Evolutionary conservation across 2,797 vertebrate species (phyloP).

Genomic region (Acipenser oxyrinchus): DNA sequence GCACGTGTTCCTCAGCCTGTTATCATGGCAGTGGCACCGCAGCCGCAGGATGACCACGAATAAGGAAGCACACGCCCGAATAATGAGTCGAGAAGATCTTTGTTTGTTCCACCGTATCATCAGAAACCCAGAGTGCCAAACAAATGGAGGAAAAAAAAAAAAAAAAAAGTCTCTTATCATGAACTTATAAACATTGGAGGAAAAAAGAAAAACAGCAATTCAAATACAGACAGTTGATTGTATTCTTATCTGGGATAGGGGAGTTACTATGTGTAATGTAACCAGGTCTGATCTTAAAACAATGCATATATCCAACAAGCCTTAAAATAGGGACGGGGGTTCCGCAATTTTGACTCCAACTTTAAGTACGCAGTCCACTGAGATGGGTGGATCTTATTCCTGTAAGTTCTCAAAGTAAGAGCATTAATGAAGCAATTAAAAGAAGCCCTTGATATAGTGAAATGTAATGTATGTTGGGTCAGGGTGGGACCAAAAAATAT

Average conservation of each 20-base stretch:
- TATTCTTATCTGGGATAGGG: conserved; percentile 8
- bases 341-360: conserved; percentile 23
- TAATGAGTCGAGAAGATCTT: conserved; percentile 48
- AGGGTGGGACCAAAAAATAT: conserved; percentile 38
- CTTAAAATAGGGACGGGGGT: conserved; percentile 12
- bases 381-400: conserved; percentile 7
- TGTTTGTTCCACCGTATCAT: conserved; percentile 35
- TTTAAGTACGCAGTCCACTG: conserved; percentile 21
- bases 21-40: conserved; percentile 58
- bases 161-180: conserved; percentile 1
- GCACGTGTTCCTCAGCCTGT: conserved; percentile 58
- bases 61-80: conserved; percentile 17
- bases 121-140: conserved; percentile 46
- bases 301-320: conserved; percentile 15
- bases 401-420: conserved; percentile 18
- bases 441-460: conserved; percentile 34
- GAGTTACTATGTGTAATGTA: conserved; percentile 7
- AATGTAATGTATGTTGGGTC: conserved; percentile 18
- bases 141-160: not conserved
- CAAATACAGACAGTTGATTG: conserved; percentile 11
- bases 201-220: conserved; percentile 14
- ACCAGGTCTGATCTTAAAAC: conserved; percentile 8
- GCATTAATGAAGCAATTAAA: conserved; percentile 23
- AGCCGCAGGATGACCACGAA: conserved; percentile 40
- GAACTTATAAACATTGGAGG: conserved; percentile 10